Evolutionary conservation across 2,888 invertebrate genomes (phyloP).

Genomic region (Poecilus cupreus): DNA sequence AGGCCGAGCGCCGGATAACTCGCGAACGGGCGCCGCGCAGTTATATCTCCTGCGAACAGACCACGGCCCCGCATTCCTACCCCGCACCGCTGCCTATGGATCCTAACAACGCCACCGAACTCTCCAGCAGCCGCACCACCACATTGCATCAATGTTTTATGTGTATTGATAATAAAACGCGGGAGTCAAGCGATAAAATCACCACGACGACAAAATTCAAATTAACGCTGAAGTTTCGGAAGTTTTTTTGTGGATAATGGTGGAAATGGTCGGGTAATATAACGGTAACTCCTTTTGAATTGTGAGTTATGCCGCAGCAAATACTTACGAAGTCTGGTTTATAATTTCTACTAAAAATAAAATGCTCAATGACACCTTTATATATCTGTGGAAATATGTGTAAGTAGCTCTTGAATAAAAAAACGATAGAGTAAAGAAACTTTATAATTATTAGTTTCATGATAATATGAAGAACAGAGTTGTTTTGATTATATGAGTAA

Average conservation of each 20-base stretch:
- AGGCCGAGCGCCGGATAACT: constrained; percentile 6
- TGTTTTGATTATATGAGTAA: no score
- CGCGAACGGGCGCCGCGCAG: neutral
- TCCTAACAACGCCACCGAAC: neutral
- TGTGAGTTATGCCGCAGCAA: neutral
- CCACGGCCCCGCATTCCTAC: no score
- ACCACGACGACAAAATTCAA: constrained; percentile 8
- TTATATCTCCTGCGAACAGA: constrained; percentile 11
- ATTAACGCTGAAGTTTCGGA: constrained; percentile 10
- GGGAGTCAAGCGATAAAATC: constrained; percentile 43
- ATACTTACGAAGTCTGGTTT: no score
- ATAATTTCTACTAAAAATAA: no score
- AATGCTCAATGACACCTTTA: no score
- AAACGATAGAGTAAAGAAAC: no score
- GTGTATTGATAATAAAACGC: constrained; percentile 56
- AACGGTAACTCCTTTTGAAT: neutral
- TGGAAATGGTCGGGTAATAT: constrained; percentile 7
- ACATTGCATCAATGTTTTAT: constrained; percentile 55
- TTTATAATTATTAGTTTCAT: no score
- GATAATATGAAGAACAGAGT: no score
- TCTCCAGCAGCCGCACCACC: neutral
- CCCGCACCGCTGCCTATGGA: no score
- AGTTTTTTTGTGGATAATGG: constrained; percentile 6
- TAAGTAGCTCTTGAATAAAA: no score
- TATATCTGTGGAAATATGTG: no score